A percentile compares a stretch with the other conserved stretches of the same genome.
These are phyloP conservation scores for Caenorhabditis inopinata DNA, from an alignment of 1,140 invertebrate species.

Conservation along the genomic window DNA sequence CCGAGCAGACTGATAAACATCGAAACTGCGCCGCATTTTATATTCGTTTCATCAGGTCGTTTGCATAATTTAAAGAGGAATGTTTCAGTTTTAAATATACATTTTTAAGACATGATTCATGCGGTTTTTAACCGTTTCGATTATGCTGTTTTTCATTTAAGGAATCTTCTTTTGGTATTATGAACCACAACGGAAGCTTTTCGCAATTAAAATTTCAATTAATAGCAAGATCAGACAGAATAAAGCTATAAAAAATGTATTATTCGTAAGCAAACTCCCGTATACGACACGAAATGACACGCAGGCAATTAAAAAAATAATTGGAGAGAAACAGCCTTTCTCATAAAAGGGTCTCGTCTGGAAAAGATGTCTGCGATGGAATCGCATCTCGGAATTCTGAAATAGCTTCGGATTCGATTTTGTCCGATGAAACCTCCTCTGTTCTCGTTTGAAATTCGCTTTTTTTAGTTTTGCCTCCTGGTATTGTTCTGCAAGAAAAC, in stretches of 20 bases:
- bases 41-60: too few species aligned
- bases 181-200: too few species aligned
- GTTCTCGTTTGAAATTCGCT: background rate
- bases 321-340: too few species aligned
- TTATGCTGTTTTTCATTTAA: background rate
- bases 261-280: background rate
- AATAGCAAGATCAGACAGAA: background rate
- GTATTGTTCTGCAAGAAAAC: conserved; percentile 6
- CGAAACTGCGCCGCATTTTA: too few species aligned
- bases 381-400: background rate
- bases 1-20: too few species aligned
- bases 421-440: conserved; percentile 3
- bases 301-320: background rate
- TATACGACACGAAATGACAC: background rate
- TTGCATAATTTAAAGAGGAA: too few species aligned
- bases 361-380: conserved; percentile 9
- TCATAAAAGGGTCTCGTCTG: conserved; percentile 18
- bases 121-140: too few species aligned
- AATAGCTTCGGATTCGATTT: background rate
- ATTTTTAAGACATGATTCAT: too few species aligned
- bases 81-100: too few species aligned
- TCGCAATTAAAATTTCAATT: too few species aligned
- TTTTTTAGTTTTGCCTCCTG: background rate
- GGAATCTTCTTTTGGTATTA: too few species aligned
- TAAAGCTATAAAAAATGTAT: background rate